These are phyloP conservation scores for Hypotaenidia okinawae DNA, from an alignment of 2,797 vertebrate genomes.

Conservation along the genomic window DNA sequence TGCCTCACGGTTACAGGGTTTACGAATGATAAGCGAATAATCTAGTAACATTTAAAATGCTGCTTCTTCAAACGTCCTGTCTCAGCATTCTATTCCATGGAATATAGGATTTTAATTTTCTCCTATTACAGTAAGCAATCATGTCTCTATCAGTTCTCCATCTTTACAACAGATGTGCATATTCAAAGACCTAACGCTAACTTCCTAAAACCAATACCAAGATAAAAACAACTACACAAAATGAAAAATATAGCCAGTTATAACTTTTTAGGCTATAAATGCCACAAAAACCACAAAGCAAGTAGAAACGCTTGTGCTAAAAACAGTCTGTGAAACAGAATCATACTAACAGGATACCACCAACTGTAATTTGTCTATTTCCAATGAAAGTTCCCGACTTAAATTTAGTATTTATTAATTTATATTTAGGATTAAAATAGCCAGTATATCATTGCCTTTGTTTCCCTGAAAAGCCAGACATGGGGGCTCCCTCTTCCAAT, in stretches of 20 bases:
- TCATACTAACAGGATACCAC: not conserved
- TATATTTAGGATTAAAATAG: not conserved
- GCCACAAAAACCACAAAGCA: not conserved
- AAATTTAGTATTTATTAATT: not conserved
- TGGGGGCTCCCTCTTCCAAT: not conserved
- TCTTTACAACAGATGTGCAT: constrained; percentile 37
- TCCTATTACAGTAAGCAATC: not conserved
- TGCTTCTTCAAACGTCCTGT: not conserved
- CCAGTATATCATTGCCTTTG: not conserved
- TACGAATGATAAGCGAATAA: constrained; percentile 33
- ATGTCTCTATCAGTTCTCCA: not conserved
- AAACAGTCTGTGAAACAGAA: not conserved
- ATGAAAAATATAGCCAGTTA: not conserved
- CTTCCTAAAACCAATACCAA: not conserved
- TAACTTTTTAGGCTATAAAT: not conserved
- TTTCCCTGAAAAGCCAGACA: not conserved
- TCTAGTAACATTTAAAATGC: constrained; percentile 2
- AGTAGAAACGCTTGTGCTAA: not conserved
- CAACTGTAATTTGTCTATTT: not conserved
- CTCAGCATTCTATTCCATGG: constrained; percentile 19
- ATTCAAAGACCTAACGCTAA: not conserved
- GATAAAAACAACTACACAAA: not conserved
- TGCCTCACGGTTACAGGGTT: not conserved
- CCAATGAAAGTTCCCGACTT: not conserved
- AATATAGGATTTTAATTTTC: constrained; percentile 32